These are phyloP conservation scores for Orthosia cruda DNA, from an alignment of 2,888 invertebrate genomes.

Conservation along the genomic window DNA sequence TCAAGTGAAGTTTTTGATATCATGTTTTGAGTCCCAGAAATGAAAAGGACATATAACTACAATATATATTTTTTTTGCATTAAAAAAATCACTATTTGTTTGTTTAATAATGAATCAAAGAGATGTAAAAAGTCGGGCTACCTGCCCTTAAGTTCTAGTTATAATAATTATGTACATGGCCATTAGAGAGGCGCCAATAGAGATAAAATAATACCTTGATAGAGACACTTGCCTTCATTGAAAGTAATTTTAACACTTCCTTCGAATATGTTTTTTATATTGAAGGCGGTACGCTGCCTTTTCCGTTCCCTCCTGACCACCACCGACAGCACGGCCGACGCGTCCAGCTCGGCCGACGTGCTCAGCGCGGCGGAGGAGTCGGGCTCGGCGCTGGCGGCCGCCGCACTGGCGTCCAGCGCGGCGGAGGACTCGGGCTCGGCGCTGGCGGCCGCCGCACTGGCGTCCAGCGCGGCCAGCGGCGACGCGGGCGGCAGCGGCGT, in stretches of 20 bases:
- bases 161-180: no score
- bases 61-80: no score
- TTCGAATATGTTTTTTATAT: conserved; percentile 63
- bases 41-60: no score
- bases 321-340: background rate
- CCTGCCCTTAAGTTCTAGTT: no score
- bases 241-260: conserved; percentile 69
- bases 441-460: background rate
- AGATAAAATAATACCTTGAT: no score
- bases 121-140: no score
- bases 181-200: no score
- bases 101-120: no score
- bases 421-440: conserved; percentile 39
- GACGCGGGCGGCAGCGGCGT: conserved; percentile 22
- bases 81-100: no score
- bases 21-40: no score
- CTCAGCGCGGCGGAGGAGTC: conserved; percentile 40
- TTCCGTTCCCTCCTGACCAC: conserved; percentile 71
- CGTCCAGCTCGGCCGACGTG: background rate
- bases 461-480: background rate
- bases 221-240: conserved; percentile 69
- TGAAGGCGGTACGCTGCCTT: conserved; percentile 67
- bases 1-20: no score
- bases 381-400: conserved; percentile 24
- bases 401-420: background rate